Conservation (phyloP, 2,113 vertebrate genomes). For the cat (Felis catus) region F.catus_Fca126_mat1.0 CM031416.1:49482001-49482500, state of each 20-base stretch:
- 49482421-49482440: constrained; percentile 81
- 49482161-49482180: constrained; percentile 64
- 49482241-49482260: constrained; percentile 86
- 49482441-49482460: constrained; percentile 42
- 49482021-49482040: constrained; percentile 78
- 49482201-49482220: constrained; percentile 79
- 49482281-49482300: constrained; percentile 88
- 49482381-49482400: constrained; percentile 84
- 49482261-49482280: constrained; percentile 85
- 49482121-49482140: constrained; percentile 84
- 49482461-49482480: background rate
- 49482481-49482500: background rate
- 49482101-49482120: constrained; percentile 56
- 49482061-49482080: constrained; percentile 80
- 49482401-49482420: constrained; percentile 82
- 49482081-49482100: constrained; percentile 76
- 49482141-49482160: constrained; percentile 68
- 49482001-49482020: constrained; percentile 88
- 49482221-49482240: constrained; percentile 86
- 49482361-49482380: constrained; percentile 80
- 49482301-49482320: constrained; percentile 68
- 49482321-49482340: constrained; percentile 87
- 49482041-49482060: constrained; percentile 85
- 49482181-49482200: constrained; percentile 76
- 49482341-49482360: constrained; percentile 86